A percentile compares a stretch with the other conserved stretches of the same genome.
These are phyloP conservation scores for Piscicola geometra DNA, from an alignment of 2,888 invertebrate genomes.

Conservation along the genomic window DNA sequence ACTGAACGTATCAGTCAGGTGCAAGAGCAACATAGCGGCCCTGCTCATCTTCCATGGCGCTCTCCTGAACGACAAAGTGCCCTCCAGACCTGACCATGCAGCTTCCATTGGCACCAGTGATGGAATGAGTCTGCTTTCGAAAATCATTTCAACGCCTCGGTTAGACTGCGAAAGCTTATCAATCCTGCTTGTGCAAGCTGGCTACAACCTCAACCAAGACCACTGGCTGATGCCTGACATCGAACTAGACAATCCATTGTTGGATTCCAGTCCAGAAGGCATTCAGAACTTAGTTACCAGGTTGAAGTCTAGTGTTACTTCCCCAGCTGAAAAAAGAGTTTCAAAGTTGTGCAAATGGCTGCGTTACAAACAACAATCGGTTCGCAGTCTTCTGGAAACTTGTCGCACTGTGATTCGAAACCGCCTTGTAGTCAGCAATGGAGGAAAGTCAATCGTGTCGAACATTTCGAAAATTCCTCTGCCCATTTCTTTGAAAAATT, in stretches of 20 bases:
- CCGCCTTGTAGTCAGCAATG: constrained; percentile 24
- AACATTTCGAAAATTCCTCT: constrained; percentile 39
- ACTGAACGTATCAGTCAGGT: constrained; percentile 40
- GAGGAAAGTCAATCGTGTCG: constrained; percentile 39
- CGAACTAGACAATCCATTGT: neutral
- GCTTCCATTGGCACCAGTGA: constrained; percentile 1
- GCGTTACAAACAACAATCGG: constrained; percentile 32
- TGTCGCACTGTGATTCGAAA: constrained; percentile 39
- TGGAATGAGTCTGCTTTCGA: constrained; percentile 39
- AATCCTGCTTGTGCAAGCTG: constrained; percentile 41
- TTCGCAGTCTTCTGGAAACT: constrained; percentile 38
- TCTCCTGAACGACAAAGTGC: constrained; percentile 27
- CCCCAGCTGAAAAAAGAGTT: constrained; percentile 40
- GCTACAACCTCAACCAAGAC: constrained; percentile 43
- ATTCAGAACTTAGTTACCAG: neutral
- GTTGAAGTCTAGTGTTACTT: neutral
- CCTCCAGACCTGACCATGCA: neutral
- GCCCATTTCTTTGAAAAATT: constrained; percentile 39
- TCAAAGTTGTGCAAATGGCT: constrained; percentile 42
- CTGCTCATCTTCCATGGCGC: constrained; percentile 44
- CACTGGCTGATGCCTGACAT: constrained; percentile 37
- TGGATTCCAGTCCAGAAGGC: constrained; percentile 5
- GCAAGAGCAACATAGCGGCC: constrained; percentile 39
- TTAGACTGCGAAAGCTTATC: constrained; percentile 43
- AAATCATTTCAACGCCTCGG: constrained; percentile 40